Evolutionary conservation across 2,888 invertebrate genomes (phyloP).

Genomic region (Uropetala carovei): DNA sequence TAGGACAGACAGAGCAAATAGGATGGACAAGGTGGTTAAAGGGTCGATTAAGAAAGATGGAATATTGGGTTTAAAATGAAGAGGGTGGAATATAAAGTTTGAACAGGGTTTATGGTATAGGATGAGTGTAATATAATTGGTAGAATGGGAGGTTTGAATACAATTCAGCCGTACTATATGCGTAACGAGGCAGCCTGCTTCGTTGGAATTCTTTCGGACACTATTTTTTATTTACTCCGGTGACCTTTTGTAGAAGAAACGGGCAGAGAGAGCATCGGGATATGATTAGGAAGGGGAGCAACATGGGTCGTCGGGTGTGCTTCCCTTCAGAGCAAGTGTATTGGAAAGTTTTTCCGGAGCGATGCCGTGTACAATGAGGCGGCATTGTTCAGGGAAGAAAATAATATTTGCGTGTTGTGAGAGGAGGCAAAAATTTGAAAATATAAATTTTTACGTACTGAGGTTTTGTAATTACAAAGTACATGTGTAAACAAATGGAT

Average conservation of each 20-base stretch:
- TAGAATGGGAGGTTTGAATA: not conserved
- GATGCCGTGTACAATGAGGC: not conserved
- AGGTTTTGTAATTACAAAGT: not conserved
- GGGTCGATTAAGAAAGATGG: not conserved
- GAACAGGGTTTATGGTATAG: not conserved
- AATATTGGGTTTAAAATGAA: not conserved
- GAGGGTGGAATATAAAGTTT: not conserved
- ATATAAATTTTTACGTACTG: not conserved
- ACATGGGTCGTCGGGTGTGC: not conserved
- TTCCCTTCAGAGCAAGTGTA: not conserved
- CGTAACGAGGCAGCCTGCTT: not conserved
- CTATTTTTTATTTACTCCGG: not conserved
- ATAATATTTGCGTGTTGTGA: not conserved
- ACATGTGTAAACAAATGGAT: not conserved
- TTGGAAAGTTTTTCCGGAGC: not conserved
- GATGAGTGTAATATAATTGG: constrained; percentile 1
- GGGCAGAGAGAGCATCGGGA: not conserved
- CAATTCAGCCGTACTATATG: not conserved
- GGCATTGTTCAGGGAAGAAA: not conserved
- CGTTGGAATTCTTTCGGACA: not conserved
- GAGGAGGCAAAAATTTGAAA: not conserved
- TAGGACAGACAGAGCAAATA: no score
- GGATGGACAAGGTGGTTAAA: no score
- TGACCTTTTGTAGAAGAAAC: not conserved
- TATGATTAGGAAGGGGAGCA: constrained; percentile 8